Percentiles rank a stretch among this genome's conserved stretches.
Evolutionary conservation across 2,797 vertebrate species (phyloP).

Genomic region (Loris lydekkerianus): DNA sequence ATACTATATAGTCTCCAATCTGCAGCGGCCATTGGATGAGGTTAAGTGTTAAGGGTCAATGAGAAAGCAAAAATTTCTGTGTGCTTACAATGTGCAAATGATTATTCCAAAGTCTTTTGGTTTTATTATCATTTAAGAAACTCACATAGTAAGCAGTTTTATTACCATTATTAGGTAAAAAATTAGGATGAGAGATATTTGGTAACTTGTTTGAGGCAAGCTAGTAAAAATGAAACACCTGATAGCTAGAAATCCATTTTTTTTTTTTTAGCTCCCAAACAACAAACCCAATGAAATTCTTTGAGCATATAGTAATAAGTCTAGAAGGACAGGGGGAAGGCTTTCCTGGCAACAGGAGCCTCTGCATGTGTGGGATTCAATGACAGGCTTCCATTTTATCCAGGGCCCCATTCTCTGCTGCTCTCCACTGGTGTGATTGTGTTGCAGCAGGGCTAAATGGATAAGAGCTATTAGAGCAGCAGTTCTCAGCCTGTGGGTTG

Average conservation of each 20-base stretch:
- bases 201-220: slow-evolving; percentile 3
- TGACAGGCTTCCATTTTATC: not conserved
- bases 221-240: not conserved
- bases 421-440: not conserved
- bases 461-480: not conserved
- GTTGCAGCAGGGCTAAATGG: not conserved
- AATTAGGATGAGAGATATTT: not conserved
- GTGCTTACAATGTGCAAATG: not conserved
- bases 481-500: too few relatives aligned
- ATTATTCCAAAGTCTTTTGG: not conserved
- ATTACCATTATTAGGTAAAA: not conserved
- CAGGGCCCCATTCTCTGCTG: not conserved
- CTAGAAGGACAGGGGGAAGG: not conserved
- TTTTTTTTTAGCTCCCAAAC: not conserved
- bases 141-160: not conserved
- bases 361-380: not conserved
- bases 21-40: not conserved
- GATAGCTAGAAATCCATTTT: not conserved
- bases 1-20: not conserved
- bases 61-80: not conserved
- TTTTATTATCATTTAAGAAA: slow-evolving; percentile 2
- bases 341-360: not conserved
- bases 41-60: not conserved
- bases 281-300: not conserved
- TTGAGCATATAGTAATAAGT: not conserved